Conservation (phyloP, 2,888 invertebrate genomes). For the Oligia latruncula region DNA sequence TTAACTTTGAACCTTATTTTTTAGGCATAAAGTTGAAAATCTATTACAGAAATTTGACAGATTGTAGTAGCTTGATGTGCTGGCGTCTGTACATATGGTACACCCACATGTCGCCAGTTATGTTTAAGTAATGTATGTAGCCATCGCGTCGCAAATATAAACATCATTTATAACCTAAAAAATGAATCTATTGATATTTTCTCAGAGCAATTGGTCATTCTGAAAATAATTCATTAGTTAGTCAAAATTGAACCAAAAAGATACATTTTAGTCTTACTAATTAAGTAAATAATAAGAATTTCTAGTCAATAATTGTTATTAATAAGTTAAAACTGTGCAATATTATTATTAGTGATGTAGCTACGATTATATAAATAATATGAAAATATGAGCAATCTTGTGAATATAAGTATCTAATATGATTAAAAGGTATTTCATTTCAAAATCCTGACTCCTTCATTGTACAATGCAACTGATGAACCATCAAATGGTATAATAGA, state of each 20-base stretch:
- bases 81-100: no score
- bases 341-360: constrained; percentile 62
- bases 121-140: not conserved
- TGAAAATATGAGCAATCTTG: constrained; percentile 68
- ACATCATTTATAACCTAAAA: not conserved
- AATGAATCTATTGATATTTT: not conserved
- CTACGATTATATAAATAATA: constrained; percentile 17
- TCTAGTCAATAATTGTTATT: constrained; percentile 39
- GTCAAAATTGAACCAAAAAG: constrained; percentile 29
- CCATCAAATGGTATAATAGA: no score
- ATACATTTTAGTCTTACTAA: constrained; percentile 1
- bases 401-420: constrained; percentile 59
- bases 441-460: not conserved
- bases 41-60: no score
- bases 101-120: no score
- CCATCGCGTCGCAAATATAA: not conserved
- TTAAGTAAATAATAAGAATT: constrained; percentile 33
- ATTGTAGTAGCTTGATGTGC: no score
- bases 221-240: constrained; percentile 9
- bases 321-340: constrained; percentile 63
- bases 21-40: no score
- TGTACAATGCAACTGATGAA: no score
- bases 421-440: constrained; percentile 26
- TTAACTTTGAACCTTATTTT: no score
- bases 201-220: not conserved